Conservation (phyloP, 1,140 invertebrate species). For the Sycophaga agraensis region DNA sequence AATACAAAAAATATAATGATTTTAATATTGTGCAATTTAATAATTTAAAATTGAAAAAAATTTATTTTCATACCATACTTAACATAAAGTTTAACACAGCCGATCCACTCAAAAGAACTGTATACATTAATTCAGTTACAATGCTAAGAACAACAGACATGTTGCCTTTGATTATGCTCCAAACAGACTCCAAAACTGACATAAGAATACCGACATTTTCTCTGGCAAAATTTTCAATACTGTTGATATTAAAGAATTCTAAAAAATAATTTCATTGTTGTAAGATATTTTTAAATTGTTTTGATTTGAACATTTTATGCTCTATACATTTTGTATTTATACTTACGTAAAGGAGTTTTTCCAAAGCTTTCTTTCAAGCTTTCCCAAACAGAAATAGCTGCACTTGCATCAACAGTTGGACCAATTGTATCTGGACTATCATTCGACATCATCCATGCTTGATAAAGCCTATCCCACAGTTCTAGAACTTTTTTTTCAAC, state of each 20-base stretch:
- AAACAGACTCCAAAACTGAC: constrained; percentile 89
- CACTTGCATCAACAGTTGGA: constrained; percentile 65
- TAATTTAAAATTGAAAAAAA: constrained; percentile 17
- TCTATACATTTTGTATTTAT: no score
- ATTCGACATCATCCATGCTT: constrained; percentile 80
- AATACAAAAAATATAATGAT: constrained; percentile 37
- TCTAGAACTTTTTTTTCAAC: constrained; percentile 90
- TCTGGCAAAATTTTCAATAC: constrained; percentile 79
- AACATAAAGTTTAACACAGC: constrained; percentile 92
- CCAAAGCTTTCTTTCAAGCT: constrained; percentile 70
- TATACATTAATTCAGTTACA: constrained; percentile 80
- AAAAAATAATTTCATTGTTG: constrained; percentile 29
- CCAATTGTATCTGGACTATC: constrained; percentile 61
- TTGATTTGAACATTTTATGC: no score
- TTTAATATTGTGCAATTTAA: not conserved
- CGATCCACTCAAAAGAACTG: constrained; percentile 88
- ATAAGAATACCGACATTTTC: constrained; percentile 91
- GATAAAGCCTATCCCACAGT: constrained; percentile 90
- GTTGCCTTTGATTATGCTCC: constrained; percentile 90
- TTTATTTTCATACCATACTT: constrained; percentile 81
- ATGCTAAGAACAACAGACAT: constrained; percentile 86
- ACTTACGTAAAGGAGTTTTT: constrained; percentile 64
- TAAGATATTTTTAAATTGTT: no score
- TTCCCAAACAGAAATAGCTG: constrained; percentile 69
- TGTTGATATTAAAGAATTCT: constrained; percentile 74